Evolutionary conservation across 2,888 invertebrate genomes (phyloP).

Genomic region (Toxonevra muliebris): DNA sequence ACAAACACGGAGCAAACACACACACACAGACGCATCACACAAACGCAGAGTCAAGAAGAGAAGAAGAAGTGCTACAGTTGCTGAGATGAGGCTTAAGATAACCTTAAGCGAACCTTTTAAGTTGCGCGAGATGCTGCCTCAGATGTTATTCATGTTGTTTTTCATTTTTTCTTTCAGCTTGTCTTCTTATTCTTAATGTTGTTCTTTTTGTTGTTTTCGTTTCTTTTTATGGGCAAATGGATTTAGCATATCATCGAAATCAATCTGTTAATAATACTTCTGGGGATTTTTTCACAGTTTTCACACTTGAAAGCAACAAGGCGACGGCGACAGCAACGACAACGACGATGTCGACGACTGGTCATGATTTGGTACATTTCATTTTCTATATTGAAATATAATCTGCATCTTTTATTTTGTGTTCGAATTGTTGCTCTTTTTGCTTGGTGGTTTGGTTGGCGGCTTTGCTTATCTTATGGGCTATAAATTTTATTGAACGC

Average conservation of each 20-base stretch:
- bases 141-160: background rate
- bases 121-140: conserved; percentile 5
- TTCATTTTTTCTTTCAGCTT: background rate
- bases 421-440: conserved; percentile 3
- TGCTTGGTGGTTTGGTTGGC: background rate
- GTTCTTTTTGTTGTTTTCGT: conserved; percentile 4
- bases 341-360: background rate
- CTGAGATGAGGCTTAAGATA: conserved; percentile 24
- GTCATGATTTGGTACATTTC: background rate
- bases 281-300: conserved; percentile 38
- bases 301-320: conserved; percentile 30
- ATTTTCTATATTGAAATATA: background rate
- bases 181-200: conserved; percentile 6
- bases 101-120: conserved; percentile 28
- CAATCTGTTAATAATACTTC: conserved; percentile 58
- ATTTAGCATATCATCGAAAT: conserved; percentile 45
- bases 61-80: background rate
- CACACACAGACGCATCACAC: background rate
- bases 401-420: conserved; percentile 4
- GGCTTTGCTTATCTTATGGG: conserved; percentile 28
- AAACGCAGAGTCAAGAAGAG: background rate
- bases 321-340: background rate
- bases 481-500: conserved; percentile 38
- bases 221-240: conserved; percentile 35
- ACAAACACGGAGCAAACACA: conserved; percentile 5